Percentiles rank a stretch among this genome's conserved stretches.
phyloP scores from a whole-genome alignment of 2,888 invertebrate genomes.

The Monoplex corrugatus region DNA sequence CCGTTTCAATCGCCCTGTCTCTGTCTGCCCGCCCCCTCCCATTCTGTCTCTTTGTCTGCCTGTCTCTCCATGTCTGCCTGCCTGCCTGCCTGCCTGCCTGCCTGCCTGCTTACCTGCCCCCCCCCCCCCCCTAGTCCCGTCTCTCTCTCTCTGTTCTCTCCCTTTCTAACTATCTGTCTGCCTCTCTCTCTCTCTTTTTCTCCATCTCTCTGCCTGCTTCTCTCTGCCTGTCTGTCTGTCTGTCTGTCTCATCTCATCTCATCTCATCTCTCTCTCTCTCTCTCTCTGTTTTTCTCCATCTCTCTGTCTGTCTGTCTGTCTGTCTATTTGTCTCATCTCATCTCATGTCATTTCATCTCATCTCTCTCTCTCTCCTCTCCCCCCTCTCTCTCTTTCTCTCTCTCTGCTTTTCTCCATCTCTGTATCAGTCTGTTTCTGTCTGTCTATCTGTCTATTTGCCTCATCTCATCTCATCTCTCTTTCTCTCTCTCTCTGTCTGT shows the following conservation, averaged over 20 bases:
- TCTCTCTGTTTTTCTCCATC: not conserved
- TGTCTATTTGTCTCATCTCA: too few species aligned
- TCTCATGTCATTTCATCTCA: too few species aligned
- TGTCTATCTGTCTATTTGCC: not conserved
- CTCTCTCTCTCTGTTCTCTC: not conserved
- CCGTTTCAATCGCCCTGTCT: not conserved
- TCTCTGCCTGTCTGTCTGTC: too few species aligned
- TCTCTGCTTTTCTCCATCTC: too few species aligned
- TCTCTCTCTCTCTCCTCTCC: not conserved
- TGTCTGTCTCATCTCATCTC: too few species aligned
- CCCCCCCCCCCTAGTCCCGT: too few species aligned
- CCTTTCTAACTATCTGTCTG: too few species aligned
- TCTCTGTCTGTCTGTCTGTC: not conserved
- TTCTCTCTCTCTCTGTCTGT: too few species aligned
- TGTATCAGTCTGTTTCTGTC: not conserved
- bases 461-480: too few species aligned
- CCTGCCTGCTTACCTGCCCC: too few species aligned
- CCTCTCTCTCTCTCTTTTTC: not conserved
- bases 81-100: not conserved
- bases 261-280: not conserved
- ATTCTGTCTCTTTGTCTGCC: not conserved
- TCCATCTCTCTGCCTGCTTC: not conserved
- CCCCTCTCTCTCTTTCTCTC: not conserved
- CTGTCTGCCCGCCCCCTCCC: not conserved
- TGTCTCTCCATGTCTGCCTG: not conserved